phyloP scores from a whole-genome alignment of 2,797 vertebrate genomes.

The Coregonus ussuriensis region DNA sequence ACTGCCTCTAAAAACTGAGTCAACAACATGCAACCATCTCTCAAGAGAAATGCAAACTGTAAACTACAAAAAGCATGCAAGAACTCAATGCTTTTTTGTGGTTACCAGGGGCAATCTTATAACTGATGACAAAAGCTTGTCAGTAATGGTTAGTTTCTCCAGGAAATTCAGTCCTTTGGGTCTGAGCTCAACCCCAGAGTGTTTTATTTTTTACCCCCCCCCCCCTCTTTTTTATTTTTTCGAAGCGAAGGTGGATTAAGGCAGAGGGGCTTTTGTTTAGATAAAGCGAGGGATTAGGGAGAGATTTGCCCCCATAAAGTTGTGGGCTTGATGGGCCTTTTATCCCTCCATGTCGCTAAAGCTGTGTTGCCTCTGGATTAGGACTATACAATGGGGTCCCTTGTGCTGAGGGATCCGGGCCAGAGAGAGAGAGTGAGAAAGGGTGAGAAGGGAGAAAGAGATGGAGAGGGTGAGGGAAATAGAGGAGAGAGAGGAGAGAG shows the following conservation, averaged over 20 bases:
- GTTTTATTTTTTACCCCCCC: conserved; percentile 61
- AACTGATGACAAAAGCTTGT: conserved; percentile 71
- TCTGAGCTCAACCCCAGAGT: conserved; percentile 81
- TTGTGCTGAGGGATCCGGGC: conserved; percentile 91
- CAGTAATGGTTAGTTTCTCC: conserved; percentile 82
- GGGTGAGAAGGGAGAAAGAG: conserved; percentile 48
- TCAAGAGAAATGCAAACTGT: not conserved
- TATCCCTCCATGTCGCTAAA: conserved; percentile 98
- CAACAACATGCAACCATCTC: not conserved
- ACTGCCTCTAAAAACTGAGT: not conserved
- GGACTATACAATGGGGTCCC: conserved; percentile 93
- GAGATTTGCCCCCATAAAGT: conserved; percentile 96
- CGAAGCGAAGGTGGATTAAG: conserved; percentile 81
- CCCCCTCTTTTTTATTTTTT: conserved; percentile 58
- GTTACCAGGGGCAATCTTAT: conserved; percentile 54
- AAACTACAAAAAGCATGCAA: not conserved
- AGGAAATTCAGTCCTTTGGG: conserved; percentile 84
- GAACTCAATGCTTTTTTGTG: not conserved
- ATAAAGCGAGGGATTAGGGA: conserved; percentile 96
- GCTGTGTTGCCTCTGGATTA: conserved; percentile 97
- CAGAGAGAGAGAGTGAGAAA: conserved; percentile 65
- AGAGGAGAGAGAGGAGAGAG: conserved; percentile 43
- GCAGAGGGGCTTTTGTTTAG: conserved; percentile 89
- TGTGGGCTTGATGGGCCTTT: conserved; percentile 97
- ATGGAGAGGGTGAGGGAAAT: conserved; percentile 57